Evolutionary conservation across 2,113 vertebrate species (phyloP), one percentile per base, ranked within the genome.

Genomic region (Brachypodius melanocephalos): DNA sequence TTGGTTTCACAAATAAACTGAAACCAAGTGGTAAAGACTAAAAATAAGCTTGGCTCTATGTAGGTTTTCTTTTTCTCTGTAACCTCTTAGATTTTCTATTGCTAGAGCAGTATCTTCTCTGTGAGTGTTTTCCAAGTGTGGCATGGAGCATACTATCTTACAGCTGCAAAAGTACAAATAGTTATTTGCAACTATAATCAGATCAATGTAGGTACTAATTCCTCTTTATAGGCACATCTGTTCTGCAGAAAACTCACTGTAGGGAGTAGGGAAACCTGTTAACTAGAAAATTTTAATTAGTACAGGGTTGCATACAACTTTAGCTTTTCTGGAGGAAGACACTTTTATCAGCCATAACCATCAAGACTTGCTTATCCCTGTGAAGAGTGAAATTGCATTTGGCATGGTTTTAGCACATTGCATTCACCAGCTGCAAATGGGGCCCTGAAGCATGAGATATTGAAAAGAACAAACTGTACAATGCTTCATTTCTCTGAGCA

Each of bases 381-480:
- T 51, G 79, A 95, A 90, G 79, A 95, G 52, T 83, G 89, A 94
- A 96, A 94, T 95, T 90, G 82, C 36, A 55, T 96, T 95, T 96
- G 95, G 83, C 88, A 67, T 96, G 88, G 72, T 77, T 93, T 95
- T 95, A 95, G 80, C 82, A 93, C 79, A 52, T 77, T 94, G 68
- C 55, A 78, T 90, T 96, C 86, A 90, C 75, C 91, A 95, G 85
- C 93, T 93, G 92, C 92, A 96, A 91, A 94, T 92, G 79, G 67
- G 73, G 85, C 94, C 96, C 93, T 88, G 79, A 95, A 96, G 92
- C 93, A 90, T 86, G 92, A 93, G 79, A 77, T 95, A 84, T 57
- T 94, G 93, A 96, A 97, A 93, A 84, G 93, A 97, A 91, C 93
- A 96, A 96, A 93, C 82, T 88, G 82, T 94, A 91, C 85, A 85